Percentiles rank a stretch among this genome's conserved stretches.
phyloP scores from a whole-genome alignment of 2,113 vertebrate species.

The Oncorhynchus nerka region DNA sequence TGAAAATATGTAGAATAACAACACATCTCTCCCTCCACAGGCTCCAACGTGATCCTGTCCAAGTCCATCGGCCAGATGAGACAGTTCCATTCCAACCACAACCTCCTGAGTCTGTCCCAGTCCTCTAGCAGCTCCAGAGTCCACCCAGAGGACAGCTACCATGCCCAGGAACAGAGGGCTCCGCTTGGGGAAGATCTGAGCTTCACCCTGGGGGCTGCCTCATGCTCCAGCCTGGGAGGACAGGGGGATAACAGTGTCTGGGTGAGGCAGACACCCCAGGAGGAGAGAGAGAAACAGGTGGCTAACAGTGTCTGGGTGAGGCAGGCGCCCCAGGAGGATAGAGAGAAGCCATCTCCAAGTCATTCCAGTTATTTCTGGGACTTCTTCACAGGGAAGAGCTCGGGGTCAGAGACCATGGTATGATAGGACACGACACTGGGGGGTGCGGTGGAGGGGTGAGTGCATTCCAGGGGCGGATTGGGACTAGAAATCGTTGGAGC shows the following conservation, averaged over 20 bases:
- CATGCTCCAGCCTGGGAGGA: conserved; percentile 40
- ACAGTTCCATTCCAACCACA: conserved; percentile 78
- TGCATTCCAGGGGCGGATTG: background rate
- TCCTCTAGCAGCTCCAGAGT: conserved; percentile 33
- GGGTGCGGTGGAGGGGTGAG: background rate
- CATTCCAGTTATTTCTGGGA: conserved; percentile 75
- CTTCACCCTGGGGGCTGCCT: background rate
- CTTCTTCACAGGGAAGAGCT: conserved; percentile 77
- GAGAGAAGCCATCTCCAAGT: conserved; percentile 43
- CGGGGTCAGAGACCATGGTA: conserved; percentile 75
- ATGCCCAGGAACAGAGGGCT: conserved; percentile 12
- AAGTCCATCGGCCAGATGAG: conserved; percentile 73
- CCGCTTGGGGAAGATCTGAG: conserved; percentile 31
- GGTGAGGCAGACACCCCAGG: background rate
- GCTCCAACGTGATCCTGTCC: conserved; percentile 53
- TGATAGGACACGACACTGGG: conserved; percentile 43
- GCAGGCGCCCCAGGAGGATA: conserved; percentile 1
- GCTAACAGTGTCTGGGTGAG: too few species aligned
- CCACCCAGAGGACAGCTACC: background rate
- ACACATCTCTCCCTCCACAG: conserved; percentile 1
- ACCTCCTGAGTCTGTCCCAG: conserved; percentile 71
- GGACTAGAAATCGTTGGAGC: too few species aligned
- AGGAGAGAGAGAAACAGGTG: conserved; percentile 11
- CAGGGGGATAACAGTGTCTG: conserved; percentile 39
- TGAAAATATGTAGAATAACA: too few species aligned